Percentiles rank a stretch among this genome's conserved stretches.
These are phyloP conservation scores for Teleogryllus oceanicus DNA, from an alignment of 2,888 invertebrate genomes.

Conservation along the genomic window DNA sequence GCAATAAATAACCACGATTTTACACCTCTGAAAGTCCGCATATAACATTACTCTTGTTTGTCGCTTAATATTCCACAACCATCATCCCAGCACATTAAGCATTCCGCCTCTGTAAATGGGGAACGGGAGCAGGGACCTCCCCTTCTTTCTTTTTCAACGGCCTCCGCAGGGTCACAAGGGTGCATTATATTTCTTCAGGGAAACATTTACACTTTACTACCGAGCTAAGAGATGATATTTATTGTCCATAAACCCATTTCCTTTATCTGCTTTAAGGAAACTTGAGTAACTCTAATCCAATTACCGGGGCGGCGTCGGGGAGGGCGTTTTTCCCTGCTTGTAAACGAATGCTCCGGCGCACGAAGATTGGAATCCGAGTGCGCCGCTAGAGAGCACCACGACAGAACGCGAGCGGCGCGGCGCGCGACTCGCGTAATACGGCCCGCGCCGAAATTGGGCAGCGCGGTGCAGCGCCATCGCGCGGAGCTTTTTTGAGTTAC, in stretches of 20 bases:
- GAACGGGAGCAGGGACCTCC: background rate
- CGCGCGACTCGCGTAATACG: too few relatives aligned
- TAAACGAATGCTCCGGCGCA: too few relatives aligned
- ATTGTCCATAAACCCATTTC: slow-evolving; percentile 18
- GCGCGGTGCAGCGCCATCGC: too few relatives aligned
- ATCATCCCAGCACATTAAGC: background rate
- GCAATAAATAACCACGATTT: background rate
- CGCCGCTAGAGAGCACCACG: too few relatives aligned
- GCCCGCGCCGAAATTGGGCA: too few relatives aligned
- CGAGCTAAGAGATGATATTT: slow-evolving; percentile 2
- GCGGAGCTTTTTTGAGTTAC: too few relatives aligned
- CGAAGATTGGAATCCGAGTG: too few relatives aligned
- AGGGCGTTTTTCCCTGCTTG: too few relatives aligned
- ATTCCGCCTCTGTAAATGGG: background rate
- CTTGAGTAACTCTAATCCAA: slow-evolving; percentile 10
- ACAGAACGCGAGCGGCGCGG: too few relatives aligned
- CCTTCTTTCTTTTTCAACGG: background rate
- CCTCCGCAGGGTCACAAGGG: background rate
- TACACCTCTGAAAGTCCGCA: background rate
- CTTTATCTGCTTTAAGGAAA: slow-evolving; percentile 11
- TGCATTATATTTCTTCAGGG: background rate
- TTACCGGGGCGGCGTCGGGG: background rate
- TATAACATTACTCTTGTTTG: background rate
- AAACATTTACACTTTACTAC: slow-evolving; percentile 9
- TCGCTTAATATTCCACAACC: background rate